Conservation (phyloP, 2,888 invertebrate genomes). For the Tenthredo distinguenda region DNA sequence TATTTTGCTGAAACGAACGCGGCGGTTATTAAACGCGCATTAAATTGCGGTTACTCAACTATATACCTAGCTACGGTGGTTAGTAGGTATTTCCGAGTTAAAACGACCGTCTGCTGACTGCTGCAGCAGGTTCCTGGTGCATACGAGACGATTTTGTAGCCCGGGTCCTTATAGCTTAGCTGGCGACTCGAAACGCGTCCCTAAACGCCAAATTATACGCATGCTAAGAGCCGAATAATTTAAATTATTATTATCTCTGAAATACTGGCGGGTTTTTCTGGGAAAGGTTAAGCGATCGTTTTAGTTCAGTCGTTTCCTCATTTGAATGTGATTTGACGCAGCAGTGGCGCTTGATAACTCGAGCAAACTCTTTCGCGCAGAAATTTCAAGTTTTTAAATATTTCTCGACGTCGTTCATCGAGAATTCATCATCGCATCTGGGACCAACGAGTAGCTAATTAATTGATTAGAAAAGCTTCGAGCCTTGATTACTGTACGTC, state of each 20-base stretch:
- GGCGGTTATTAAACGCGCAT: conserved; percentile 35
- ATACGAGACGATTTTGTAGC: conserved; percentile 9
- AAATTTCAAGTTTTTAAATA: neutral
- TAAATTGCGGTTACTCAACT: conserved; percentile 17
- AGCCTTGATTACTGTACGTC: neutral
- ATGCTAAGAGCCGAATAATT: conserved; percentile 73
- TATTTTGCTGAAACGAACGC: neutral
- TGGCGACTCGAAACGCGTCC: conserved; percentile 51
- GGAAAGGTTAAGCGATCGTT: conserved; percentile 47
- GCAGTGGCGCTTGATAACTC: conserved; percentile 55
- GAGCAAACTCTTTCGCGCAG: neutral
- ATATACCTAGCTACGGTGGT: neutral
- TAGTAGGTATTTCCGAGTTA: conserved; percentile 13
- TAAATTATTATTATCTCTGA: conserved; percentile 73
- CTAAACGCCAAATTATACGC: conserved; percentile 73
- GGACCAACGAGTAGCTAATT: neutral
- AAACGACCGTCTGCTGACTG: neutral
- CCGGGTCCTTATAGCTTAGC: neutral
- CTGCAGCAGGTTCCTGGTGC: neutral
- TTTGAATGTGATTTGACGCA: conserved; percentile 72
- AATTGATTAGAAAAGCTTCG: neutral
- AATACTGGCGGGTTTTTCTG: conserved; percentile 38
- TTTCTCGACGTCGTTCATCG: neutral
- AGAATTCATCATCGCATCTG: neutral
- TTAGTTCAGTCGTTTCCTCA: conserved; percentile 65